These are phyloP conservation scores for Mantis religiosa DNA, from an alignment of 2,888 invertebrate genomes.

Conservation along the genomic window DNA sequence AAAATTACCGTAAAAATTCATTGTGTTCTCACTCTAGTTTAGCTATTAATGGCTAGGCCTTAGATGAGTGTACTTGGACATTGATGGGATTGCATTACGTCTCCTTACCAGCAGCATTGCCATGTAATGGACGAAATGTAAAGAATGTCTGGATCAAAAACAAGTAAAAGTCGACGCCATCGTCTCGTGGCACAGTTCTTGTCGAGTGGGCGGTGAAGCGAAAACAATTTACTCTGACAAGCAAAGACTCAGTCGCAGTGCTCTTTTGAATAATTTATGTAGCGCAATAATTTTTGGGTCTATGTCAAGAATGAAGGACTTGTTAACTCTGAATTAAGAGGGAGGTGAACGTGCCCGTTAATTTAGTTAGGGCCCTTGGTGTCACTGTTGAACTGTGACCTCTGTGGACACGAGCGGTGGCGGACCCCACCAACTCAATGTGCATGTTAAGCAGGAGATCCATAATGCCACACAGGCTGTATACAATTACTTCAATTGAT, in stretches of 20 bases:
- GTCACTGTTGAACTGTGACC: not conserved
- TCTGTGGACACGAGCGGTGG: not conserved
- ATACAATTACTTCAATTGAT: not conserved
- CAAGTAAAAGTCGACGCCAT: not conserved
- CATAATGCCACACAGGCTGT: not conserved
- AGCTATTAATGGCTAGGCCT: too few relatives aligned
- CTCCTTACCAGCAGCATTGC: too few relatives aligned
- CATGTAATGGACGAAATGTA: too few relatives aligned
- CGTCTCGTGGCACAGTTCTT: not conserved
- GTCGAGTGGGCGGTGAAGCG: not conserved
- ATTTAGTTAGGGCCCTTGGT: not conserved
- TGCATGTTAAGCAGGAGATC: not conserved
- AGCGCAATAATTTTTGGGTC: not conserved
- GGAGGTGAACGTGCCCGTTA: not conserved
- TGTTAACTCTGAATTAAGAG: not conserved
- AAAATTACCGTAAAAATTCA: too few relatives aligned
- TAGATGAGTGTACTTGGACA: too few relatives aligned
- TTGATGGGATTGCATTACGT: too few relatives aligned
- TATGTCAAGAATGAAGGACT: not conserved
- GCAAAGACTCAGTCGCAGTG: not conserved
- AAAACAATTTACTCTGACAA: not conserved
- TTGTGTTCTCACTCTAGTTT: too few relatives aligned
- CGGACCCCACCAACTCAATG: not conserved
- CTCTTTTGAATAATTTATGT: not conserved
- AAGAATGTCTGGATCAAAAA: not conserved